Conservation (phyloP, 1,140 invertebrate species). For the Drosophila pruinosa region DNA sequence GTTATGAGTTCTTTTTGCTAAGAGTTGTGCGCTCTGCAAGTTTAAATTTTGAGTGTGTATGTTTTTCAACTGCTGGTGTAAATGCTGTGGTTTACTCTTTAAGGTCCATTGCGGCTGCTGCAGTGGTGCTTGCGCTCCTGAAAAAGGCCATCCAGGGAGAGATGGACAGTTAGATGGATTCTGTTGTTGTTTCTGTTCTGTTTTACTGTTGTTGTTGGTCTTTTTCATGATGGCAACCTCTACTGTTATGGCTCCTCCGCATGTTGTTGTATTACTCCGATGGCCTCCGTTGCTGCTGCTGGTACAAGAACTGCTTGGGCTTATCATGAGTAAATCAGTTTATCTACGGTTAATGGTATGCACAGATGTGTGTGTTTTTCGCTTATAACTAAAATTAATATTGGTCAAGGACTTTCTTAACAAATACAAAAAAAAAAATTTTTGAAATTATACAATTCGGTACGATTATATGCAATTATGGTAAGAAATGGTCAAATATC, state of each 20-base stretch:
- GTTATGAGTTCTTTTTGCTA: not conserved
- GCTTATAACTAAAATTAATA: conserved; percentile 13
- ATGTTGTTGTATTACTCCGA: conserved; percentile 16
- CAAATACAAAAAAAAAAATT: not conserved
- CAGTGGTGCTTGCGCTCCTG: conserved; percentile 22
- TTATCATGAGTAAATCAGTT: conserved; percentile 75
- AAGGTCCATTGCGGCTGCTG: conserved; percentile 31
- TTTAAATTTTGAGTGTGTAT: not conserved
- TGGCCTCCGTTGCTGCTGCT: conserved; percentile 48
- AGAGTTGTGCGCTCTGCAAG: conserved; percentile 3
- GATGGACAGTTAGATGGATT: conserved; percentile 69
- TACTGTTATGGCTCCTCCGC: not conserved
- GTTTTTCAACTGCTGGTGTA: conserved; percentile 14
- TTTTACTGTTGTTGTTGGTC: conserved; percentile 34
- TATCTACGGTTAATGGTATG: conserved; percentile 64
- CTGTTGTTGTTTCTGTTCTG: conserved; percentile 36
- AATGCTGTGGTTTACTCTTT: conserved; percentile 47
- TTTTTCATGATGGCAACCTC: conserved; percentile 26
- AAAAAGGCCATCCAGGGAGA: conserved; percentile 52
- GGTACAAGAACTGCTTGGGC: conserved; percentile 69
- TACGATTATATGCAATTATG: too few relatives aligned
- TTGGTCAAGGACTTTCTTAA: not conserved
- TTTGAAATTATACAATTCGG: not conserved
- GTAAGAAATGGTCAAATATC: not conserved
- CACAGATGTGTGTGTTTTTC: conserved; percentile 45